A percentile compares a stretch with the other conserved stretches of the same genome.
These are phyloP conservation scores for Loris lydekkerianus DNA, from an alignment of 2,797 vertebrate genomes.

Conservation along the genomic window DNA sequence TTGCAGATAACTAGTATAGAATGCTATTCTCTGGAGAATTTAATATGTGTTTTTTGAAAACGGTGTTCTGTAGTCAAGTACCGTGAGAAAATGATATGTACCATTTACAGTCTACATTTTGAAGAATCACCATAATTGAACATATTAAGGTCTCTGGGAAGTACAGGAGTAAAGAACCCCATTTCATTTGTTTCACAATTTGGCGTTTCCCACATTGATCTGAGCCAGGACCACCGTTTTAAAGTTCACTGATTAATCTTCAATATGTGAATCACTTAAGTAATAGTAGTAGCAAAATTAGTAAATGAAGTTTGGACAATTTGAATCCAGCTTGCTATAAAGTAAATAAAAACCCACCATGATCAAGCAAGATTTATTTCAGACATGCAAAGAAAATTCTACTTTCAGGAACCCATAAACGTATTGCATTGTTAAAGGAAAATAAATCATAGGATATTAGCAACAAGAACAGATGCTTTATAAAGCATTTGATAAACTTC, in stretches of 20 bases:
- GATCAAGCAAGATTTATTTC: constrained; percentile 15
- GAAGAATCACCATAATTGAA: background rate
- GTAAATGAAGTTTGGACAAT: constrained; percentile 24
- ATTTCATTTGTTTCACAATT: background rate
- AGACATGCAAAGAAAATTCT: constrained; percentile 3
- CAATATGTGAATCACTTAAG: background rate
- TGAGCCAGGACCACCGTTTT: background rate
- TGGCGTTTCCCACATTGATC: constrained; percentile 55
- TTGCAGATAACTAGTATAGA: background rate
- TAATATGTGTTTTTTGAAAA: background rate
- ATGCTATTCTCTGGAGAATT: background rate
- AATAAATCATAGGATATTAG: constrained; percentile 6
- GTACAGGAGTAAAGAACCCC: background rate
- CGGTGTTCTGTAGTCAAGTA: background rate
- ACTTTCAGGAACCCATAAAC: constrained; percentile 15
- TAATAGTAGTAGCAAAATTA: background rate
- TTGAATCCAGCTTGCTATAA: constrained; percentile 35
- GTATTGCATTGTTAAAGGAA: constrained; percentile 44
- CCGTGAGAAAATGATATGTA: background rate
- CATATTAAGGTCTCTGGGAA: background rate
- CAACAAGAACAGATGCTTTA: constrained; percentile 26
- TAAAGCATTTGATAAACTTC: constrained; percentile 52
- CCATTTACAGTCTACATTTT: background rate
- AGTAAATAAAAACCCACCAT: constrained; percentile 14
- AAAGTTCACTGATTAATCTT: constrained; percentile 5